A percentile compares a stretch with the other conserved stretches of the same genome.
phyloP scores from a whole-genome alignment of 2,797 vertebrate genomes.

The Pseudochirops cupreus region DNA sequence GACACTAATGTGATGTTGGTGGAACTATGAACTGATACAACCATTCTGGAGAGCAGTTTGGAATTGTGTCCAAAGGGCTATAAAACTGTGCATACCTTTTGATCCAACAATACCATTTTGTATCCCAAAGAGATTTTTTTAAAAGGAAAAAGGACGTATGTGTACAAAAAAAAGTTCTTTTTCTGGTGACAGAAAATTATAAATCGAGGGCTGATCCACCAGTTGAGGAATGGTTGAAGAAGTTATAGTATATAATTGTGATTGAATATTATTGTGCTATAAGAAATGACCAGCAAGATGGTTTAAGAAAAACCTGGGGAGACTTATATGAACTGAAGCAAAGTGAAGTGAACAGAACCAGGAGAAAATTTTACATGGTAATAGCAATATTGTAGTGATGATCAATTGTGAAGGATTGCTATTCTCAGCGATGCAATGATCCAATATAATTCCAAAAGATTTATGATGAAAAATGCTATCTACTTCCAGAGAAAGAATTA shows the following conservation, averaged over 20 bases:
- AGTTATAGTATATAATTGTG: background rate
- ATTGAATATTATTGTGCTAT: background rate
- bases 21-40: background rate
- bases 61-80: background rate
- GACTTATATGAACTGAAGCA: background rate
- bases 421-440: background rate
- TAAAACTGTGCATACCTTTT: background rate
- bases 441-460: background rate
- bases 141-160: background rate
- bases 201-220: background rate
- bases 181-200: background rate
- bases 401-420: background rate
- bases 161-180: background rate
- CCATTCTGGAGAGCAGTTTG: background rate
- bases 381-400: background rate
- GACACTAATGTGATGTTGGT: background rate
- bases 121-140: background rate
- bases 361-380: background rate
- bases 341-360: background rate
- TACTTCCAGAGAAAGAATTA: background rate
- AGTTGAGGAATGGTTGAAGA: background rate
- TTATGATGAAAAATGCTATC: background rate
- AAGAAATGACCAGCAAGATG: background rate
- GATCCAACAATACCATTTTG: background rate
- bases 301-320: background rate